Evolutionary conservation across 2,797 vertebrate genomes (phyloP).

Genomic region (Rhynchotus rufescens): DNA sequence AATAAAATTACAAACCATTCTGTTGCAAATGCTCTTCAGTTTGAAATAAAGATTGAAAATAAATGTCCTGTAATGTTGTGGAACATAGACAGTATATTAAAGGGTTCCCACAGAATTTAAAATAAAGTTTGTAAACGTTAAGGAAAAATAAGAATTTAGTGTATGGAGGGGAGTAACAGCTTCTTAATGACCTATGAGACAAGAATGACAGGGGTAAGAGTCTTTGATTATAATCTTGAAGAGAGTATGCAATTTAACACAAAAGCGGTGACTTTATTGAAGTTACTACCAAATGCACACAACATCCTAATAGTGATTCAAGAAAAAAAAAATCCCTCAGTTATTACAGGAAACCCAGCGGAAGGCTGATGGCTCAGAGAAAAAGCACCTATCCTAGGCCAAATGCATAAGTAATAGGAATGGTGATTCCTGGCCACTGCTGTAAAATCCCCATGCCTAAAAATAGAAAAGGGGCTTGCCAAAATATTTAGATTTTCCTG

Average conservation of each 20-base stretch:
- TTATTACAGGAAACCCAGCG: neutral
- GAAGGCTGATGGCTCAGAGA: neutral
- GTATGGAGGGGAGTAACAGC: neutral
- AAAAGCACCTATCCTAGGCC: neutral
- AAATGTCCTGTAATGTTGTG: neutral
- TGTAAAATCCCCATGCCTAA: neutral
- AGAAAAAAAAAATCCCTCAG: neutral
- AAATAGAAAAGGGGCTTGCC: neutral
- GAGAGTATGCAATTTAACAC: neutral
- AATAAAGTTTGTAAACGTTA: neutral
- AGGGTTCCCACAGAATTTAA: neutral
- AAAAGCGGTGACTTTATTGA: neutral
- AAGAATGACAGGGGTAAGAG: neutral
- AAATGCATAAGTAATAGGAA: neutral
- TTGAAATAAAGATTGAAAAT: slow-evolving; percentile 22
- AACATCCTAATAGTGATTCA: neutral
- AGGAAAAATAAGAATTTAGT: neutral
- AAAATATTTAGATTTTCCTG: neutral
- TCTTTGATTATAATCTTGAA: neutral
- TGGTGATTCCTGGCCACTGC: neutral
- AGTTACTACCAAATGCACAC: neutral
- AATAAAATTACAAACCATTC: neutral
- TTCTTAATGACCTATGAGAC: neutral
- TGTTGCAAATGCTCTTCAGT: neutral
- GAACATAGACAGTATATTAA: neutral